Evolutionary conservation across 2,113 vertebrate genomes (phyloP).

Genomic region (Limanda limanda): DNA sequence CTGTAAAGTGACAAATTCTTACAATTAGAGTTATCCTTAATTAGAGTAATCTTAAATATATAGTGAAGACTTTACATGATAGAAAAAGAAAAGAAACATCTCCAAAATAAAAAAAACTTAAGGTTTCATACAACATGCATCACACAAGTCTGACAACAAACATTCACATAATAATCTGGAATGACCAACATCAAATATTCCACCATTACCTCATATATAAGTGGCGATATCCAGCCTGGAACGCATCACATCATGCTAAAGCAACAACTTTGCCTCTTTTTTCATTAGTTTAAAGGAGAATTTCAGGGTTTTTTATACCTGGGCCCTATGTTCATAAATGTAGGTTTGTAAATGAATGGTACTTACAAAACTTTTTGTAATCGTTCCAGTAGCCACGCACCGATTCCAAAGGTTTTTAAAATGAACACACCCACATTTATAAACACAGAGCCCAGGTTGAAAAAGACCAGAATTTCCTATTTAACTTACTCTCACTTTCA

Average conservation of each 20-base stretch:
- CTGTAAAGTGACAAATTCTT: constrained; percentile 20
- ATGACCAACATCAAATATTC: constrained; percentile 19
- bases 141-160: not conserved
- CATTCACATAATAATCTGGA: constrained; percentile 15
- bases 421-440: not conserved
- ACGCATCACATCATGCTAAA: not conserved
- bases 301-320: not conserved
- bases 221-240: not conserved
- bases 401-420: too few species aligned
- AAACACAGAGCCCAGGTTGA: not conserved
- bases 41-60: not conserved
- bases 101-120: not conserved
- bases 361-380: too few species aligned
- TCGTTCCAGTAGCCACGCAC: too few species aligned
- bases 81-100: constrained; percentile 7
- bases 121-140: not conserved
- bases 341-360: not conserved
- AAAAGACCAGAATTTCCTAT: not conserved
- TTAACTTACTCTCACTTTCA: too few species aligned
- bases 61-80: not conserved
- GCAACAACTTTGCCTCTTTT: not conserved
- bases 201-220: not conserved
- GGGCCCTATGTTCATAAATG: not conserved
- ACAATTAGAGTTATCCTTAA: not conserved
- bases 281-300: not conserved